A percentile compares a stretch with the other conserved stretches of the same genome.
phyloP scores from a whole-genome alignment of 1,140 invertebrate species.

The Aculops lycopersici region DNA sequence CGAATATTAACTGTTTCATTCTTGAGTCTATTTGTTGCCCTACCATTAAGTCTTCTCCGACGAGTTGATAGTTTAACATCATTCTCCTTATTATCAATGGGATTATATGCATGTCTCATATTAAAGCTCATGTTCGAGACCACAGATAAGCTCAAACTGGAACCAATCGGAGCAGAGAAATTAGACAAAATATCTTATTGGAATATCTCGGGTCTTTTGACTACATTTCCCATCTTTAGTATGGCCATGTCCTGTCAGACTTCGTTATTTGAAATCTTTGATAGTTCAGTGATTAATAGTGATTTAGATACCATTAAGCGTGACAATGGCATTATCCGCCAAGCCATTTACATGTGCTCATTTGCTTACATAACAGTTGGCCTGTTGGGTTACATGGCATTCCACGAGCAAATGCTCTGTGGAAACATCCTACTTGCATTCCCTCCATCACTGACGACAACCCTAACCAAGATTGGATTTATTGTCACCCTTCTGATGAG shows the following conservation, averaged over 20 bases:
- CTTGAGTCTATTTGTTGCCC: slow-evolving; percentile 45
- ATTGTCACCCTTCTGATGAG: slow-evolving; percentile 71
- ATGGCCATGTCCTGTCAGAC: slow-evolving; percentile 84
- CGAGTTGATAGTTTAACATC: slow-evolving; percentile 62
- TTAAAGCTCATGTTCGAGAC: slow-evolving; percentile 7
- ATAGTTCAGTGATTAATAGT: slow-evolving; percentile 23
- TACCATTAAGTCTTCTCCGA: slow-evolving; percentile 56
- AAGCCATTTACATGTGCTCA: slow-evolving; percentile 65
- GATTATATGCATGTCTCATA: slow-evolving; percentile 34
- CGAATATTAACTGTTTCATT: slow-evolving; percentile 23
- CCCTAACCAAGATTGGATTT: slow-evolving; percentile 69
- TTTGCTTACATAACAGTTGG: slow-evolving; percentile 38
- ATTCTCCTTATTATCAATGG: slow-evolving; percentile 53
- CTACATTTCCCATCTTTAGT: slow-evolving; percentile 70
- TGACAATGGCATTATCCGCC: slow-evolving; percentile 50
- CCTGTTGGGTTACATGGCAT: slow-evolving; percentile 77
- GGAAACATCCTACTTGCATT: slow-evolving; percentile 71
- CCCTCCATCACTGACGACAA: slow-evolving; percentile 36
- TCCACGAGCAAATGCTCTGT: slow-evolving; percentile 27
- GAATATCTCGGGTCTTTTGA: slow-evolving; percentile 44
- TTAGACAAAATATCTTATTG: slow-evolving; percentile 37
- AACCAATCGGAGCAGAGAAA: slow-evolving; percentile 30
- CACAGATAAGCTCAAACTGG: slow-evolving; percentile 25
- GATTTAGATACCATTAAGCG: slow-evolving; percentile 53
- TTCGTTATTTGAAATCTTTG: slow-evolving; percentile 82